phyloP scores from a whole-genome alignment of 2,113 vertebrate genomes.

The Holacanthus passer region DNA sequence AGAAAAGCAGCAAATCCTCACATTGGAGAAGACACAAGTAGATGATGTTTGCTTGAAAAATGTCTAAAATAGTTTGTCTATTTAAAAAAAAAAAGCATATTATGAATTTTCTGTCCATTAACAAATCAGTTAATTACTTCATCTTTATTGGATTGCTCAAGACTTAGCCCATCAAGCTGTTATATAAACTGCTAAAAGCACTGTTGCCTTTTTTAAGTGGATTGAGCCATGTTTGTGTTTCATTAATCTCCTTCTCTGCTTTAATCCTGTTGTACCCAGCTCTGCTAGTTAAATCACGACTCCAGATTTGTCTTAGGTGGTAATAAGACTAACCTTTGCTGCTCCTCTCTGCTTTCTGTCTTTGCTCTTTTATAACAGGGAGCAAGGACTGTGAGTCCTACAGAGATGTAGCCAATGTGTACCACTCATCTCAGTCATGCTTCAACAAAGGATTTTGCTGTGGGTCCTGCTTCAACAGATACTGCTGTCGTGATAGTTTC shows the following conservation, averaged over 20 bases:
- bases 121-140: background rate
- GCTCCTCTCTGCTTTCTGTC: background rate
- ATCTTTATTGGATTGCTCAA: background rate
- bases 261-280: background rate
- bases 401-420: rapidly evolving
- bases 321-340: background rate
- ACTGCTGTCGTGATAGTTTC: background rate
- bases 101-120: background rate
- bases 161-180: background rate
- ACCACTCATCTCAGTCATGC: rapidly evolving
- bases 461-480: slow-evolving; percentile 50
- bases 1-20: background rate
- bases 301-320: background rate
- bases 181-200: background rate
- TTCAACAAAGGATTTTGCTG: background rate
- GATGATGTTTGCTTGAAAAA: background rate
- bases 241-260: background rate
- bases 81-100: too few species aligned
- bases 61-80: background rate
- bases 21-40: background rate
- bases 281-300: background rate
- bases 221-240: background rate
- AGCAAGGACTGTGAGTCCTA: slow-evolving; percentile 29
- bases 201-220: background rate
- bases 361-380: slow-evolving; percentile 51